These are phyloP conservation scores for Perdix hodgsoniae DNA, from an alignment of 2,797 vertebrate genomes.

Conservation along the genomic window DNA sequence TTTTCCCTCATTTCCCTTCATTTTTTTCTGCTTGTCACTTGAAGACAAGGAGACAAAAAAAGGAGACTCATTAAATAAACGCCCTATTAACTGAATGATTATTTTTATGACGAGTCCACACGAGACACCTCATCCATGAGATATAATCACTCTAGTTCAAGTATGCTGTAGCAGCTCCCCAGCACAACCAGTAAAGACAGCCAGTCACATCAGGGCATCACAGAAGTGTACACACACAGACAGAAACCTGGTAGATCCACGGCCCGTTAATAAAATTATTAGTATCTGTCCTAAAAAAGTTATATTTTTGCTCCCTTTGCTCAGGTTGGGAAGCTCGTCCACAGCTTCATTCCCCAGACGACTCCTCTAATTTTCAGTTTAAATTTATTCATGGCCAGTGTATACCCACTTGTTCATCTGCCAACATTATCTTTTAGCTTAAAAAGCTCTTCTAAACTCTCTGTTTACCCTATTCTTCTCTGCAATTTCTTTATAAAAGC, in stretches of 20 bases:
- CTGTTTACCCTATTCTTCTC: neutral
- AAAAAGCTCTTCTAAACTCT: neutral
- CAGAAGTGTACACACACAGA: neutral
- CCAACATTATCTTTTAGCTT: constrained; percentile 3
- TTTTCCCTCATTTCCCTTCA: neutral
- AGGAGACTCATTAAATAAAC: neutral
- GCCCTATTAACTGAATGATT: neutral
- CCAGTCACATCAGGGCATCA: too few species aligned
- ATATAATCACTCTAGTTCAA: neutral
- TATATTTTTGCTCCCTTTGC: neutral
- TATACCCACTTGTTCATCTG: neutral
- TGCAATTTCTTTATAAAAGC: neutral
- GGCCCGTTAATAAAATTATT: neutral
- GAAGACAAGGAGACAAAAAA: neutral
- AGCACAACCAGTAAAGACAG: neutral
- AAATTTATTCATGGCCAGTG: constrained; percentile 23
- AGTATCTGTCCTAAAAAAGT: neutral
- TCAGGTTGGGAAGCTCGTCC: neutral
- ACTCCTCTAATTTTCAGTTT: constrained; percentile 31
- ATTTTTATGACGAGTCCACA: neutral
- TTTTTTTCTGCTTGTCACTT: neutral
- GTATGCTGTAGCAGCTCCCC: neutral
- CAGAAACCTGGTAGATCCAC: neutral
- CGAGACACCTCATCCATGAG: neutral
- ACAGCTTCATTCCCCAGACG: neutral